Base-by-base conservation (phyloP, 2,888 invertebrate species). In the Julus scanicus region DNA sequence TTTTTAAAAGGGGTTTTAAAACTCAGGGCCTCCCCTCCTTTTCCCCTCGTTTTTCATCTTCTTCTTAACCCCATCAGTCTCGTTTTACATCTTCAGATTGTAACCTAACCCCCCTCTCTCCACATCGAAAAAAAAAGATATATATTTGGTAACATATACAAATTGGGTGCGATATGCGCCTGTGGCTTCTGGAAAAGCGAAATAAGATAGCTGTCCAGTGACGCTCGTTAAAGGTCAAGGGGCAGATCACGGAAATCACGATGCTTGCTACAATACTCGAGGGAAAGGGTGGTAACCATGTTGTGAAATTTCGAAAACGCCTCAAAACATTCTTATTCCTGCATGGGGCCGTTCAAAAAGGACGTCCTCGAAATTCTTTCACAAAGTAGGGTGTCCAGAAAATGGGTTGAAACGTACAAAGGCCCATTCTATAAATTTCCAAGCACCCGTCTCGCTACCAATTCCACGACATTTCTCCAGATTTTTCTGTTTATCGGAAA, bases 21-120 rank as follows among this genome's bases (percentile, higher is more conserved):
- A 29, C 71, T 57, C 17, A 4, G 71, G 71, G 9, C 71, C 71
- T 29, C 71, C 20, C 63, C n/a, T 5, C 63, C n/a, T n/a, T n/a
- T n/a, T n/a, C 20, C 20, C 63, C 20, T 63, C 20, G 63, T 71
- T 8, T 49, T 49, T 2, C 29, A 17, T 63, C 63, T 2, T n/a
- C 71, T 20, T n/a, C 71, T 71, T 71, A 71, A 71, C 71, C 71
- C 71, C 29, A 71, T 71, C 71, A 71, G 71, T 71, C 71, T 29
- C 71, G 29, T 29, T 71, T 71, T 71, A 29, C 20, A 2, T 29
- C 9, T 11, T 71, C 29, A 71, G 71, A 71, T 29, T 11, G 71
- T 71, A 71, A 71, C n/a, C 29, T 8, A 71, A 71, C 2, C 20
- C 71, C n/a, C n/a, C n/a, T n/a, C n/a, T 29, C 71, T 11, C 29